Evolutionary conservation across 2,797 vertebrate genomes (phyloP).

Genomic region (Heterohyrax brucei): DNA sequence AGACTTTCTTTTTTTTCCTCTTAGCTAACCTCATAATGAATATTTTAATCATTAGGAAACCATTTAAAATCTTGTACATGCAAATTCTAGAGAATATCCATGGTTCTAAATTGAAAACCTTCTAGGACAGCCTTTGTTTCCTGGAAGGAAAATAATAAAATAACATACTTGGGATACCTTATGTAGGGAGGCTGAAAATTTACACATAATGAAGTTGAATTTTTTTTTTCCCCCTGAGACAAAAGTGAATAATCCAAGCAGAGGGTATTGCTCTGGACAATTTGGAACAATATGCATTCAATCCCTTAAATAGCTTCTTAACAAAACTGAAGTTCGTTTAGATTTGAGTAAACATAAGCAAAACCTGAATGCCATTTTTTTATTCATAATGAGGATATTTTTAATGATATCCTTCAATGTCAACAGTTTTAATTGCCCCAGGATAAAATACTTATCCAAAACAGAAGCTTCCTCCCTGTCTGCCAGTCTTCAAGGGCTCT

Average conservation of each 20-base stretch:
- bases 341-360: not conserved
- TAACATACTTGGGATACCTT: constrained; percentile 19
- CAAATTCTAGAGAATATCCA: constrained; percentile 77
- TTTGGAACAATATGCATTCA: not conserved
- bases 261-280: not conserved
- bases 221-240: not conserved
- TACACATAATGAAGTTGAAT: constrained; percentile 13
- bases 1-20: not conserved
- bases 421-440: not conserved
- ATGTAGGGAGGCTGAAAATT: not conserved
- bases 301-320: not conserved
- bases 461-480: not conserved
- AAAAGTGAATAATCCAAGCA: not conserved
- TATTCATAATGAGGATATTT: not conserved
- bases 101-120: constrained; percentile 66
- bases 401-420: not conserved
- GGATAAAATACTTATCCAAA: not conserved
- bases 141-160: constrained; percentile 74
- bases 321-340: constrained; percentile 28
- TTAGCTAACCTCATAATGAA: constrained; percentile 21
- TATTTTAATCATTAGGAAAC: constrained; percentile 74
- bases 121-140: not conserved
- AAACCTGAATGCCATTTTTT: not conserved
- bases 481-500: not conserved
- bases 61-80: constrained; percentile 75